Evolutionary conservation across 2,113 vertebrate genomes (phyloP).

Genomic region (Pontoporia blainvillei): DNA sequence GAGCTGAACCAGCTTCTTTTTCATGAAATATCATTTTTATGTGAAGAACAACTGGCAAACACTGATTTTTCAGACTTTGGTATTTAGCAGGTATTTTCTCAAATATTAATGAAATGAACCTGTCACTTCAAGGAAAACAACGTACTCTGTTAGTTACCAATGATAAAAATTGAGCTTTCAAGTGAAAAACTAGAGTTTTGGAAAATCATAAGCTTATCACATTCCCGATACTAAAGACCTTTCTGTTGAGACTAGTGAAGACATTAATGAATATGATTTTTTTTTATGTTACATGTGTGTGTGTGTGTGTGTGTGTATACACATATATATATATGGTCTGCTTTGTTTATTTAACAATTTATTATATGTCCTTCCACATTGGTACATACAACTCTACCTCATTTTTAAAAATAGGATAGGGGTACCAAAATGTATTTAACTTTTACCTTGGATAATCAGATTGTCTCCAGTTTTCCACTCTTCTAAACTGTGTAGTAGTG

Average conservation of each 20-base stretch:
- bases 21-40: background rate
- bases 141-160: background rate
- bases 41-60: background rate
- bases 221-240: background rate
- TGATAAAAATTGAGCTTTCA: background rate
- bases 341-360: background rate
- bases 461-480: background rate
- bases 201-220: background rate
- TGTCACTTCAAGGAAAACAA: background rate
- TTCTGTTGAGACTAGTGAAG: background rate
- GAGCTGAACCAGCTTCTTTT: background rate
- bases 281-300: background rate
- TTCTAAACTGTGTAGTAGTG: background rate
- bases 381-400: background rate
- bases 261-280: background rate
- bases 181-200: conserved; percentile 1
- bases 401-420: background rate
- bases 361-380: background rate
- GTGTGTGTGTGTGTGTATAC: background rate
- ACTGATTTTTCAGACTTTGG: background rate
- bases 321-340: background rate
- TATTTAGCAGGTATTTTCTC: background rate
- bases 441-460: background rate
- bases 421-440: background rate
- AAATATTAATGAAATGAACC: background rate